Conservation (phyloP, 2,113 vertebrate species). For the Heterocephalus glaber region DNA sequence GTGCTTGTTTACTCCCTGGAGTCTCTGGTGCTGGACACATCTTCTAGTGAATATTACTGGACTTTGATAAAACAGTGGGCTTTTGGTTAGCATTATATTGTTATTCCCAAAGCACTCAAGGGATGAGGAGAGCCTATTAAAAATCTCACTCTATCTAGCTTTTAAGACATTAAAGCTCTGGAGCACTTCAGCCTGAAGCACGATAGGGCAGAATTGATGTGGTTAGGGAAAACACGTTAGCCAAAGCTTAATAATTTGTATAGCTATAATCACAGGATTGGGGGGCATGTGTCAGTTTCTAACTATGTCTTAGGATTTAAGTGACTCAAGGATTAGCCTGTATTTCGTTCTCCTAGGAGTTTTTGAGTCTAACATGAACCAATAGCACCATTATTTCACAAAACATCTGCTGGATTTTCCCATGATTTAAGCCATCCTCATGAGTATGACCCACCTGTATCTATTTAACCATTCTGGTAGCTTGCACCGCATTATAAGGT, state of each 20-base stretch:
- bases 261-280: not conserved
- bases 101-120: constrained; percentile 61
- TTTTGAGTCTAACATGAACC: constrained; percentile 23
- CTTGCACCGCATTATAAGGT: not conserved
- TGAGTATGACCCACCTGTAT: not conserved
- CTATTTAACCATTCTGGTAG: not conserved
- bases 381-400: not conserved
- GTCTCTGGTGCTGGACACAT: constrained; percentile 17
- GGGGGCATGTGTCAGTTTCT: not conserved
- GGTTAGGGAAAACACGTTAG: constrained; percentile 32
- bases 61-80: constrained; percentile 67
- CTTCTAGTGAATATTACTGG: constrained; percentile 41
- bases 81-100: constrained; percentile 75
- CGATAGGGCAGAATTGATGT: constrained; percentile 18
- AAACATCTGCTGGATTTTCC: not conserved
- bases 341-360: constrained; percentile 5
- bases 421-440: not conserved
- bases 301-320: constrained; percentile 38
- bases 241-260: constrained; percentile 40
- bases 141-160: constrained; percentile 50
- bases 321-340: not conserved
- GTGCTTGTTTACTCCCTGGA: not conserved
- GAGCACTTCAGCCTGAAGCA: constrained; percentile 61
- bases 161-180: constrained; percentile 66
- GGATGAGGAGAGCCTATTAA: constrained; percentile 60